Base-by-base conservation (phyloP, 2,888 invertebrate genomes). In the Nysson spinosus region DNA sequence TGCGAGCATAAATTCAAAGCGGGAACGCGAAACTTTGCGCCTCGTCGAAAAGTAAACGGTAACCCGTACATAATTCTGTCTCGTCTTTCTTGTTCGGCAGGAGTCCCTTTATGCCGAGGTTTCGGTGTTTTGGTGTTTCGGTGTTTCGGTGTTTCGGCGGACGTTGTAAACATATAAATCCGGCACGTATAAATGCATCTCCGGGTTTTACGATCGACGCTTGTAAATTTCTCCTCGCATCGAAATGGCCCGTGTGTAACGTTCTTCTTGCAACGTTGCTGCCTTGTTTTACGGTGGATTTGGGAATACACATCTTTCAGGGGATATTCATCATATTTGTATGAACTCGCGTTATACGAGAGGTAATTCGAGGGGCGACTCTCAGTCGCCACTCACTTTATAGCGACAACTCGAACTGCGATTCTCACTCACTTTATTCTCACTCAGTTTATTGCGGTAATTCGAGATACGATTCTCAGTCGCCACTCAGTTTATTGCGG, bases 151-250 rank as follows among this genome's bases (percentile, higher is more conserved):
- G 55, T 69, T 64, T 58, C 55, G 63, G 61, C 61, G 55, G 39
- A 34, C 62, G 68, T 52, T 34, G 70, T 75, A 75, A 70, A 75
- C 75, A 73, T 75, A 75, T 75, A 75, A 75, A 75, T 75, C 70
- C 67, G 65, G 40, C 60, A 49, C 63, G 73, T 66, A 58, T 72
- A 67, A 72, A 75, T 66, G 72, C 75, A 72, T 75, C 75, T 67
- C 62, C 67, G 51, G 55, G 34, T 60, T 75, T 75, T 75, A 75
- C 75, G 75, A 75, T 73, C 65, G 51, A 30, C 40, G 75, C 62
- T 58, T 61, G 70, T 75, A 73, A 75, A 75, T 71, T 75, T 62
- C 72, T 55, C 61, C 44, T 49, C 55, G 72, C 66, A 69, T 72
- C 69, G 72, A 49, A 69, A 72, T 69, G 72, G 39, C 55, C 69